A percentile compares a stretch with the other conserved stretches of the same genome.
Evolutionary conservation across 2,113 vertebrate species (phyloP).

Genomic region (Genyomyrus donnyi): DNA sequence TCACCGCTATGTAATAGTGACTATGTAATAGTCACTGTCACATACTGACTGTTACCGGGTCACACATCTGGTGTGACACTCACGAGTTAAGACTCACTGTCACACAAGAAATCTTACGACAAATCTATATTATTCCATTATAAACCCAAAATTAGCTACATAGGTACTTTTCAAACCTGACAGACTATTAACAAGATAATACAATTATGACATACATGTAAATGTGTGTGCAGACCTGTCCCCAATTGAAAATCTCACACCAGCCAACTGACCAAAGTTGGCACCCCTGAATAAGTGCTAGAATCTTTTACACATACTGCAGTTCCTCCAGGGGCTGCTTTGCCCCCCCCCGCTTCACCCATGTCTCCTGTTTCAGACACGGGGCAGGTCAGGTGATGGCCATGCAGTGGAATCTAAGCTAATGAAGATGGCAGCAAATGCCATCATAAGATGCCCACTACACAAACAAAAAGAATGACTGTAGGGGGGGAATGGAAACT

Average conservation of each 20-base stretch:
- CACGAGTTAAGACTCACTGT: background rate
- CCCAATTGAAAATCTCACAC: background rate
- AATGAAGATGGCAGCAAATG: background rate
- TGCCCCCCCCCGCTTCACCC: background rate
- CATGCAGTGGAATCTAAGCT: background rate
- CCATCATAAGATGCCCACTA: background rate
- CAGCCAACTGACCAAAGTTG: background rate
- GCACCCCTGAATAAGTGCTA: background rate
- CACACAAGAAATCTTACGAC: background rate
- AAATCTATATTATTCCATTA: background rate
- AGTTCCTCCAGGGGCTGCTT: background rate
- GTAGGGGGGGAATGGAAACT: background rate
- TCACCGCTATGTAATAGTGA: too few species aligned
- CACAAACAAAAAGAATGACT: background rate
- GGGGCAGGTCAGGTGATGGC: background rate
- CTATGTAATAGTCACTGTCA: background rate
- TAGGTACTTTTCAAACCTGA: background rate
- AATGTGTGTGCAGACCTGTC: background rate
- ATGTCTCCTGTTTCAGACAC: background rate
- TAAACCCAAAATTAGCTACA: background rate
- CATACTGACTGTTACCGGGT: background rate
- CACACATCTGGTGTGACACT: too few species aligned
- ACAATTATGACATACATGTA: background rate
- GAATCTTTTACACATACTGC: background rate
- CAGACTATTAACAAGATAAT: background rate